Percentiles rank a stretch among this genome's conserved stretches.
These are phyloP conservation scores for Gymnodraco acuticeps DNA, from an alignment of 2,797 vertebrate species.

Conservation along the genomic window DNA sequence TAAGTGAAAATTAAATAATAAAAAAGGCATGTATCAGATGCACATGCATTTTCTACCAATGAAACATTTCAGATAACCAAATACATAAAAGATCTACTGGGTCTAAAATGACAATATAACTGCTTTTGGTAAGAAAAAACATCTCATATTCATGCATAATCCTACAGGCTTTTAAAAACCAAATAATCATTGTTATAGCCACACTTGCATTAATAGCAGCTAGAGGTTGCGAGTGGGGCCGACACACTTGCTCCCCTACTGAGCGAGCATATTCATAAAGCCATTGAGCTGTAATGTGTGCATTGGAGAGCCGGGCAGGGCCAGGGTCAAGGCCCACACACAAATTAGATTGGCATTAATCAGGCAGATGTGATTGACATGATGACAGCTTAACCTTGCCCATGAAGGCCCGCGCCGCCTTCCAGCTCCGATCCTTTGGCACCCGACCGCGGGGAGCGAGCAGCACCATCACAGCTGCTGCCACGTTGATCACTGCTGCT, in stretches of 20 bases:
- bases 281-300: slow-evolving; percentile 64
- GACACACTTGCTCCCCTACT: slow-evolving; percentile 43
- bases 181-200: slow-evolving; percentile 14
- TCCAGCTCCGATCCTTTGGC: slow-evolving; percentile 89
- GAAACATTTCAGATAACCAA: neutral
- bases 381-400: slow-evolving; percentile 88
- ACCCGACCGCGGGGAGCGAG: slow-evolving; percentile 83
- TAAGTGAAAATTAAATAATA: neutral
- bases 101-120: neutral
- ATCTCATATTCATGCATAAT: neutral
- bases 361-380: slow-evolving; percentile 73
- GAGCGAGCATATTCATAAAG: slow-evolving; percentile 76
- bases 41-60: slow-evolving; percentile 3
- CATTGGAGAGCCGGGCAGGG: slow-evolving; percentile 54
- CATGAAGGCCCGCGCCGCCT: slow-evolving; percentile 88
- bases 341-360: slow-evolving; percentile 83
- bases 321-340: slow-evolving; percentile 79
- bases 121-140: neutral
- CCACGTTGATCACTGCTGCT: slow-evolving; percentile 86
- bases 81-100: neutral
- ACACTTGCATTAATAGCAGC: slow-evolving; percentile 14
- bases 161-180: neutral
- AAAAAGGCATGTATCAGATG: neutral
- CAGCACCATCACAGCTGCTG: slow-evolving; percentile 89
- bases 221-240: slow-evolving; percentile 24